phyloP scores from a whole-genome alignment of 2,888 invertebrate species.

The Altica lythri region DNA sequence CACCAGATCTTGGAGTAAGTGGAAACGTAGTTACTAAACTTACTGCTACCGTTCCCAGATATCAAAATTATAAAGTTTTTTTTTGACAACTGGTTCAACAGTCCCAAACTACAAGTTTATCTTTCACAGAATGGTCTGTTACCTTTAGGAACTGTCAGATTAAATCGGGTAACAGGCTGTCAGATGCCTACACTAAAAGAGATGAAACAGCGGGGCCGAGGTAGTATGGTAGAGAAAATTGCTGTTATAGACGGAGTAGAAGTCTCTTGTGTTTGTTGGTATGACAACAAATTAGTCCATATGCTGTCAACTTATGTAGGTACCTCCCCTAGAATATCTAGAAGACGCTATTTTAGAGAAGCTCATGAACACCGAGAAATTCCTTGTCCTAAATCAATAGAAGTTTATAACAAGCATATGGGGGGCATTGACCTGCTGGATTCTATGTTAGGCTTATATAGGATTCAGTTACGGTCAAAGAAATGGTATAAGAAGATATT shows the following conservation, averaged over 20 bases:
- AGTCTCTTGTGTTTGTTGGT: neutral
- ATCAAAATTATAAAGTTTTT: slow-evolving; percentile 13
- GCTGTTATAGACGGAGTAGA: slow-evolving; percentile 1
- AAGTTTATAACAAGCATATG: neutral
- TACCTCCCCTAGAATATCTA: neutral
- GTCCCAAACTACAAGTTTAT: slow-evolving; percentile 8
- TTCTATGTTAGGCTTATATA: neutral
- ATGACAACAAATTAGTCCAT: neutral
- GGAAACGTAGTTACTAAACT: slow-evolving; percentile 5
- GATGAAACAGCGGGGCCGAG: neutral
- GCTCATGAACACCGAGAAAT: neutral
- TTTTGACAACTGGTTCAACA: slow-evolving; percentile 9
- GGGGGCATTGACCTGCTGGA: neutral
- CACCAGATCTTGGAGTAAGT: slow-evolving; percentile 13
- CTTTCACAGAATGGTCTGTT: slow-evolving; percentile 2
- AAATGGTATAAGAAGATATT: neutral
- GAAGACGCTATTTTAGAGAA: neutral
- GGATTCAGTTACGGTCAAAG: too few relatives aligned
- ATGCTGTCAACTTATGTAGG: neutral
- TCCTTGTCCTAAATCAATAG: neutral
- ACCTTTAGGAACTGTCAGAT: neutral
- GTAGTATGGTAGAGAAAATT: neutral
- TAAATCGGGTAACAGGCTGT: neutral
- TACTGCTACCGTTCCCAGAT: slow-evolving; percentile 2
- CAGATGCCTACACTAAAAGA: neutral